Percentiles rank a stretch among this genome's conserved stretches.
phyloP scores from a whole-genome alignment of 2,113 vertebrate species.

The Ammodytes dubius region DNA sequence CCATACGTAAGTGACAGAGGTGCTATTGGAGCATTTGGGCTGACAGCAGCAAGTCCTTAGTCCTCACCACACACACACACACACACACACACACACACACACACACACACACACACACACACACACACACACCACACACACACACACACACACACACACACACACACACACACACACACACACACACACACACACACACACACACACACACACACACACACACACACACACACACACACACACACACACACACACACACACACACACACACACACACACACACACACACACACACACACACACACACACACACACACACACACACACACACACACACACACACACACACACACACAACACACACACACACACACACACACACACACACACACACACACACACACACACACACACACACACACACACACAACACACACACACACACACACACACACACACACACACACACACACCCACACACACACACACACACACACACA shows the following conservation, averaged over 20 bases:
- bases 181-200: conserved; percentile 39
- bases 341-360: conserved; percentile 50
- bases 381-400: conserved; percentile 51
- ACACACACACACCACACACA: conserved; percentile 36
- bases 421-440: conserved; percentile 51
- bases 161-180: conserved; percentile 33
- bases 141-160: conserved; percentile 33
- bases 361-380: conserved; percentile 56
- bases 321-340: conserved; percentile 50
- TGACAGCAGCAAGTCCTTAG: conserved; percentile 83
- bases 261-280: conserved; percentile 49
- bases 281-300: conserved; percentile 49
- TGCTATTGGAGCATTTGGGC: conserved; percentile 78
- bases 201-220: conserved; percentile 32
- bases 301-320: conserved; percentile 52
- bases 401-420: conserved; percentile 48
- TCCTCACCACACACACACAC: conserved; percentile 55
- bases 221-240: conserved; percentile 33
- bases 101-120: conserved; percentile 34
- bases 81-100: conserved; percentile 38
- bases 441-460: conserved; percentile 52
- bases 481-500: conserved; percentile 48
- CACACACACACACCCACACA: conserved; percentile 49
- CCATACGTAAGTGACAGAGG: conserved; percentile 63
- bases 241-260: conserved; percentile 33